Evolutionary conservation across 2,113 vertebrate genomes (phyloP), one percentile per base, ranked within the genome.

Genomic region (Ornithorhynchus anatinus): DNA sequence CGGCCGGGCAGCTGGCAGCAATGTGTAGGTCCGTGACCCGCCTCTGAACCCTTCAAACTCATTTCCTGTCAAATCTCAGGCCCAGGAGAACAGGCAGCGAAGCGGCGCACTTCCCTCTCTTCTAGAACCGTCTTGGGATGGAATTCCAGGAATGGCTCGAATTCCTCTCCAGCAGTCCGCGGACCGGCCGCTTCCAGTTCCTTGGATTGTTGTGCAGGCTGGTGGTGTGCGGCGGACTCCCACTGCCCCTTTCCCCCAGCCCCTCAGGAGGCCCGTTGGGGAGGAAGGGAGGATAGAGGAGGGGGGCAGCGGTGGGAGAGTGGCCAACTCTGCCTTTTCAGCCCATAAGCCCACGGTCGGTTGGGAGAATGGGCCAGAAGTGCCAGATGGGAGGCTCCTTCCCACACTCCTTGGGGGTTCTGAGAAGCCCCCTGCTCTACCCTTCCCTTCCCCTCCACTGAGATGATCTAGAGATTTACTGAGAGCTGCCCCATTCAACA

Each of bases 141-240:
- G 91, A 91, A 93, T 93, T 93, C 92, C 92, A 92, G 91, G 90
- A 90, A 94, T 92, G 92, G 84, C 88, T 93, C 80, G 47, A 87
- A 93, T 93, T 93, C 92, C 89, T 92, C 88, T 91, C 75, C 66
- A 85, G 77, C 85, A 89, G 88, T 89, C 85, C 85, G 72, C 47
- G 78, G 85, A 72, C 84, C 86, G 84, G 86, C 88, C 85, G 84
- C 73, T 79, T 65, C 11, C 68, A 84, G 70, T 1, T 0, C 72
- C 1, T 43, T 69, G 60, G 79, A 65, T 67, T 54, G 82, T 74
- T 70, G 17, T 50, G 84, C 75, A 1, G 19, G 54, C 71, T 53
- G 4, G 6, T 25, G 25, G 15, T 8, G 25, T 23, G n/a, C n/a
- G n/a, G n/a, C n/a, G n/a, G n/a, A n/a, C n/a, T n/a, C n/a, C n/a